Percentiles rank a stretch among this genome's conserved stretches.
Evolutionary conservation across 2,113 vertebrate genomes (phyloP).

Genomic region (Nothobranchius furzeri): DNA sequence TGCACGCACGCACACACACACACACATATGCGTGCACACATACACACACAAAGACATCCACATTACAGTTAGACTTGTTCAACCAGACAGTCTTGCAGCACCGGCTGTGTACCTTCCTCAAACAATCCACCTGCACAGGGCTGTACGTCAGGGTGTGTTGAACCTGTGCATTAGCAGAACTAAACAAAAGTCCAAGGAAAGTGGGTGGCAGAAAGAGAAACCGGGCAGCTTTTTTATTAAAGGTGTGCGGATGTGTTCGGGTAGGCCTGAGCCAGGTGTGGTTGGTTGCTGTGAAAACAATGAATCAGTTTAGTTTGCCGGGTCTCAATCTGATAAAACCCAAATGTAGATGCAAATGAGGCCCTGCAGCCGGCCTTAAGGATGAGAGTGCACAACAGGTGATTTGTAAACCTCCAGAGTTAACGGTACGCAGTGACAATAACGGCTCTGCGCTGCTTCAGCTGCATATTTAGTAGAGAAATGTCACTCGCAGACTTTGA

Average conservation of each 20-base stretch:
- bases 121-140: conserved; percentile 66
- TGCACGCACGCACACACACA: conserved; percentile 24
- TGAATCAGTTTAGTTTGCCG: conserved; percentile 48
- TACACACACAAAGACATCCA: conserved; percentile 15
- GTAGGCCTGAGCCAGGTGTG: conserved; percentile 24
- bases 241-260: conserved; percentile 3
- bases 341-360: conserved; percentile 71
- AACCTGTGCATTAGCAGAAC: neutral
- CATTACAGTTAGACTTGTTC: conserved; percentile 70
- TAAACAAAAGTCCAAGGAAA: conserved; percentile 22
- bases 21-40: conserved; percentile 16
- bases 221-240: neutral
- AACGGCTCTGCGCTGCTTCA: neutral
- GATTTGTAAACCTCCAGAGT: neutral
- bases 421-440: conserved; percentile 32
- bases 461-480: neutral
- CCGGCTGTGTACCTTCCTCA: conserved; percentile 64
- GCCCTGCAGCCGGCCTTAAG: neutral
- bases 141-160: neutral
- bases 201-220: neutral
- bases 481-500: neutral
- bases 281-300: conserved; percentile 31
- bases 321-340: conserved; percentile 53
- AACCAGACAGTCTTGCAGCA: conserved; percentile 78
- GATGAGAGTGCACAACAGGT: neutral